Evolutionary conservation across 2,113 vertebrate genomes (phyloP), one percentile per base, ranked within the genome.

Genomic region (Platanista minor): DNA sequence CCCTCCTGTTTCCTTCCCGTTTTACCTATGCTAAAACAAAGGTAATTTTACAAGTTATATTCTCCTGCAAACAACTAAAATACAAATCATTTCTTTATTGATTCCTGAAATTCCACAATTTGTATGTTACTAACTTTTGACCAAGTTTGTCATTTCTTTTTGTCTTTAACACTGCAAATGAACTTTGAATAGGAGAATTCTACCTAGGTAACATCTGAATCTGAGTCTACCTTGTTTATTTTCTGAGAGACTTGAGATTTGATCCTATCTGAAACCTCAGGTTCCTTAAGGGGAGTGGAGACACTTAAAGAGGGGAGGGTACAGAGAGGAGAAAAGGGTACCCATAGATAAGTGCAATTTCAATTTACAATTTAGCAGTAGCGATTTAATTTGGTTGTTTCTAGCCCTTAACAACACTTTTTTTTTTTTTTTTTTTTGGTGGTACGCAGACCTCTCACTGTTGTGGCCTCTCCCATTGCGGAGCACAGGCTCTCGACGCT

Each of bases 221-320:
- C 31, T 85, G 54, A 80, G 36, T 66, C 67, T 52, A 3, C 78
- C 17, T 21, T 52, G 0, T 54, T 1, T 77, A n/a, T 66, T 36
- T 77, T 39, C 21, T 62, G 23, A 46, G 81, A 33, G 36, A 72
- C 36, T 18, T 64, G 20, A 57, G 23, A 36, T 21, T 36, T 90
- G 46, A 72, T 17, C 31, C 4, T 36, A 5, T 43, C 15, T 67
- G 3, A 61, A 92, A 75, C 9, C 25, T n/a, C 6, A 20, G 5
- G 10, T 62, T 69, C 20, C 41, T 39, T 10, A 78, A 90, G 46
- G 71, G 4, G 6, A 20, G 12, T 43, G 8, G 41, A 72, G 83
- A 66, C 0, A n/a, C 4, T 64, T 46, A 80, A 52, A 67, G 21
- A 0, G 8, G 11, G 62, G 15, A 49, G 1, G 1, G 1, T 15